Percentiles rank a stretch among this genome's conserved stretches.
Evolutionary conservation across 2,888 invertebrate genomes (phyloP).

Genomic region (Platynereis dumerilii): DNA sequence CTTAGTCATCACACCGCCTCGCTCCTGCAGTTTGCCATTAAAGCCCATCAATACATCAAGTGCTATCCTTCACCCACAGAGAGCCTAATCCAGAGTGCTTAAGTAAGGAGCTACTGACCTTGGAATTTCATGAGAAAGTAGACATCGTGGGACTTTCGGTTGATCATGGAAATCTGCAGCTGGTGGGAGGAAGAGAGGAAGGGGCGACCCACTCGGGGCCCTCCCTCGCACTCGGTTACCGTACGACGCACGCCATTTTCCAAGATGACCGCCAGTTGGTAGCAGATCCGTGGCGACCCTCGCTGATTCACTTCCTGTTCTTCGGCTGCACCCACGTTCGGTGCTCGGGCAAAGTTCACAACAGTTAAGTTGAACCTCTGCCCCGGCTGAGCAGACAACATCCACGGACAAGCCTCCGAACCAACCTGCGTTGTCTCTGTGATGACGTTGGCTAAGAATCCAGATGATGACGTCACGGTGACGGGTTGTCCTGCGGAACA

Average conservation of each 20-base stretch:
- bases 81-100: no score
- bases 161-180: slow-evolving; percentile 19
- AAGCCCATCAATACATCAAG: no score
- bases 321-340: slow-evolving; percentile 10
- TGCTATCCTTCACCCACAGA: no score
- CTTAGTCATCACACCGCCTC: no score
- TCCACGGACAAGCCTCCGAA: slow-evolving; percentile 21
- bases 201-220: slow-evolving; percentile 21
- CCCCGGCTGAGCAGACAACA: slow-evolving; percentile 12
- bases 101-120: slow-evolving; percentile 13
- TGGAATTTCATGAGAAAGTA: slow-evolving; percentile 30
- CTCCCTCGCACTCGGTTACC: slow-evolving; percentile 32
- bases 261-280: slow-evolving; percentile 21
- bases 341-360: slow-evolving; percentile 20
- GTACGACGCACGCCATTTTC: slow-evolving; percentile 20
- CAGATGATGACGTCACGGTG: slow-evolving; percentile 1
- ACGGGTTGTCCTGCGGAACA: slow-evolving; percentile 18
- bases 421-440: slow-evolving; percentile 15
- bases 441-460: slow-evolving; percentile 14
- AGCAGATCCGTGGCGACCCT: slow-evolving; percentile 17
- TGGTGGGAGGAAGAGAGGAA: slow-evolving; percentile 25
- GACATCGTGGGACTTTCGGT: slow-evolving; percentile 23
- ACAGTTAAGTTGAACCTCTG: slow-evolving; percentile 20
- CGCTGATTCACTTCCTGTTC: not conserved
- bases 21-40: no score